Conservation (phyloP, 1,140 invertebrate genomes). For the Drosophila burlai region DNA sequence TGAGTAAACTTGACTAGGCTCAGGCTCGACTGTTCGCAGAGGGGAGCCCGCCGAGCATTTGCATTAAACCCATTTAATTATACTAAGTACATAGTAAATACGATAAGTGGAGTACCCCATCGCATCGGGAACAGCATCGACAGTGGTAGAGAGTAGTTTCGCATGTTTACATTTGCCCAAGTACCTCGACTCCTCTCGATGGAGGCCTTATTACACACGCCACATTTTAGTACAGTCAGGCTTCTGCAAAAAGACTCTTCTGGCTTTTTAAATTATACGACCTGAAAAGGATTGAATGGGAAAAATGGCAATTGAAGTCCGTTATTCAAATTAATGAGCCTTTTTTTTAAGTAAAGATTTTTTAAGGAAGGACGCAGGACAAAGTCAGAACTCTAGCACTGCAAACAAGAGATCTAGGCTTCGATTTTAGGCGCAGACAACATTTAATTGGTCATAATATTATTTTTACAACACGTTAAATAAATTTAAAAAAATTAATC, state of each 20-base stretch:
- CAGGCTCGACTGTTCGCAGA: neutral
- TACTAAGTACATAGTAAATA: conserved; percentile 84
- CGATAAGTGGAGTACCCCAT: conserved; percentile 48
- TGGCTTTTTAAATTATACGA: neutral
- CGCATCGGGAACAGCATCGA: conserved; percentile 17
- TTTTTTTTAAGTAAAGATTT: neutral
- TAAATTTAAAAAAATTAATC: neutral
- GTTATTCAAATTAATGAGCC: too few relatives aligned
- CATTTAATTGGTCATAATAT: neutral
- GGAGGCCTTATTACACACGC: conserved; percentile 48
- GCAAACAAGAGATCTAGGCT: too few relatives aligned
- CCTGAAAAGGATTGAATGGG: neutral
- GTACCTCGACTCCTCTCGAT: conserved; percentile 37
- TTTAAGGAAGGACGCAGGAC: too few relatives aligned
- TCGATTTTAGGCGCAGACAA: neutral
- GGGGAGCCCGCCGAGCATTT: conserved; percentile 47
- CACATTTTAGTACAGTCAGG: conserved; percentile 21
- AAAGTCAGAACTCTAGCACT: neutral
- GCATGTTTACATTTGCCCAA: conserved; percentile 59
- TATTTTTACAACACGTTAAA: neutral
- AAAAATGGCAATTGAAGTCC: neutral
- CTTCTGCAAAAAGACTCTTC: neutral
- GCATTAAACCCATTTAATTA: conserved; percentile 82
- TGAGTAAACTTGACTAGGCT: conserved; percentile 58
- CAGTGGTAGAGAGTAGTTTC: conserved; percentile 36